Evolutionary conservation across 2,797 vertebrate species (phyloP).

Genomic region (Chaetodon trifasciatus): DNA sequence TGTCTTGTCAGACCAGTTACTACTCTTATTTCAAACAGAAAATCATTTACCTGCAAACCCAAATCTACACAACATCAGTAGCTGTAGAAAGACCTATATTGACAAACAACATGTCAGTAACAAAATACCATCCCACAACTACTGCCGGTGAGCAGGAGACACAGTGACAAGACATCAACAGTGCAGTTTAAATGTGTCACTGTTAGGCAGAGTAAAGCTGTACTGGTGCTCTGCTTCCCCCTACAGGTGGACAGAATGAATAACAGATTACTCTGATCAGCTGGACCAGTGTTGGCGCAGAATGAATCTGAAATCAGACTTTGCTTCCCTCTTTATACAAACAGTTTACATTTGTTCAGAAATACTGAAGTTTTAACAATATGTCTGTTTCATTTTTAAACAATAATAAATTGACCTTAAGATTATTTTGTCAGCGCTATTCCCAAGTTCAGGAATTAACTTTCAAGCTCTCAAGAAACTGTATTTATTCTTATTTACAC

Average conservation of each 20-base stretch:
- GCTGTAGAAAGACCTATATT: not conserved
- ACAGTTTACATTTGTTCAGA: no score
- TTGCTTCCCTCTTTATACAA: not conserved
- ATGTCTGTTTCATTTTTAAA: no score
- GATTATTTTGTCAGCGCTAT: no score
- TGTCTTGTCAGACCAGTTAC: conserved; percentile 5
- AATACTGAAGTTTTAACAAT: no score
- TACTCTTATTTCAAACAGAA: conserved; percentile 13
- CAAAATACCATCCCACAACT: not conserved
- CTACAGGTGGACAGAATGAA: conserved; percentile 17
- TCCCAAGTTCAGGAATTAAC: no score
- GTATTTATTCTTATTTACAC: no score
- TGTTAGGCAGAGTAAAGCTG: not conserved
- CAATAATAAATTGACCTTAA: no score
- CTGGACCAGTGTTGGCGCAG: not conserved
- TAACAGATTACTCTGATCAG: not conserved
- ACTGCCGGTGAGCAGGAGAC: not conserved
- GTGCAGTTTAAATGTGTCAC: not conserved
- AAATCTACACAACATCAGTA: conserved; percentile 7
- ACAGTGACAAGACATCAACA: not conserved
- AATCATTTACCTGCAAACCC: conserved; percentile 17
- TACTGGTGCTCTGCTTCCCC: conserved; percentile 40
- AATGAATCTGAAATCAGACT: not conserved
- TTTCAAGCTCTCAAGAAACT: no score
- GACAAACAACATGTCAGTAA: not conserved